These are phyloP conservation scores for Tetheella fluctuosa DNA, from an alignment of 2,888 invertebrate species.

Conservation along the genomic window DNA sequence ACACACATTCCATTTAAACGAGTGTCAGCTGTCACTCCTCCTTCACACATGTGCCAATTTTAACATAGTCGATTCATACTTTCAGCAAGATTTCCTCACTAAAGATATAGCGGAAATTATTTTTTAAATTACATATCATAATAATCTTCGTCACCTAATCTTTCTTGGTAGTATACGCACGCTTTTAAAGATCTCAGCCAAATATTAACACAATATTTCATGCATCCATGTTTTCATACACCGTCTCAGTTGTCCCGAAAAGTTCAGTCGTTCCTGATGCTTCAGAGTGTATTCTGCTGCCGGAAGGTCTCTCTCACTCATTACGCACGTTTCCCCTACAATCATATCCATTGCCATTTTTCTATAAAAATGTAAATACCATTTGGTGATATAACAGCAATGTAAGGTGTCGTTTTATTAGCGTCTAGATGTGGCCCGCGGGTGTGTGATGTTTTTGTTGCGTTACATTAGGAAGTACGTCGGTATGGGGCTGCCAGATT, in stretches of 20 bases:
- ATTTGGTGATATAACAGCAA: conserved; percentile 23
- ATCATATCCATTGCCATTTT: conserved; percentile 30
- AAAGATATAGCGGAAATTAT: too few relatives aligned
- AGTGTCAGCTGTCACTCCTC: too few relatives aligned
- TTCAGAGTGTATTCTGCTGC: conserved; percentile 79
- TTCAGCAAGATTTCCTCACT: too few relatives aligned
- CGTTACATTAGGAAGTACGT: conserved; percentile 64
- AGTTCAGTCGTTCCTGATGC: conserved; percentile 69
- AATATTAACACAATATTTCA: background rate
- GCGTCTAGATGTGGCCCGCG: conserved; percentile 28
- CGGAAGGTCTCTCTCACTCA: conserved; percentile 66
- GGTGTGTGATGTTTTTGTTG: conserved; percentile 75
- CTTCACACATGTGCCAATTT: too few relatives aligned
- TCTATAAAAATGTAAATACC: conserved; percentile 33
- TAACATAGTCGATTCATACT: too few relatives aligned
- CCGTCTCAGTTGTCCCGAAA: conserved; percentile 24
- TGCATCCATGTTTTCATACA: conserved; percentile 20
- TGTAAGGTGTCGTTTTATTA: conserved; percentile 38
- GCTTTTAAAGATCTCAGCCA: background rate
- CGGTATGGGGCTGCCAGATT: conserved; percentile 77
- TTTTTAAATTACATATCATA: too few relatives aligned
- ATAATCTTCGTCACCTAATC: too few relatives aligned
- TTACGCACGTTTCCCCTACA: conserved; percentile 14
- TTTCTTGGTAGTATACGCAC: too few relatives aligned
- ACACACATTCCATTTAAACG: too few relatives aligned